Conservation (phyloP, 2,113 vertebrate species). For the Heterocephalus glaber region DNA sequence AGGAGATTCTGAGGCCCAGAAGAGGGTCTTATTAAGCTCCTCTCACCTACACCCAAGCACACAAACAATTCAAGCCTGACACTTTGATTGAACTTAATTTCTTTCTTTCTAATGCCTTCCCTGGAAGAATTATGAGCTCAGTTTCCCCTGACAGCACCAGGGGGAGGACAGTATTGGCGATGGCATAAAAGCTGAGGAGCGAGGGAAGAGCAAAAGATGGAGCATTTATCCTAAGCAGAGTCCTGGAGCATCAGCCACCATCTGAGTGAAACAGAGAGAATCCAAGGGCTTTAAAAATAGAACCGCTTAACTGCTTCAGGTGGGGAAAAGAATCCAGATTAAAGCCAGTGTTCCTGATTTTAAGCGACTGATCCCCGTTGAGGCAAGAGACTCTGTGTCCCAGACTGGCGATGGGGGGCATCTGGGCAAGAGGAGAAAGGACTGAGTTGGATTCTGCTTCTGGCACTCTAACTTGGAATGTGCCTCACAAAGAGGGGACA, state of each 20-base stretch:
- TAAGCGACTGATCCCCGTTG: neutral
- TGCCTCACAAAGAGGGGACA: neutral
- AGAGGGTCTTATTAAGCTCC: neutral
- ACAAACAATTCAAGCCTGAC: conserved; percentile 76
- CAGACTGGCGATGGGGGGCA: neutral
- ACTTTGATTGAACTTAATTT: conserved; percentile 85
- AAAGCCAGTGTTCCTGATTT: neutral
- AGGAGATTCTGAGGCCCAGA: neutral
- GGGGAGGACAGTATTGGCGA: conserved; percentile 81
- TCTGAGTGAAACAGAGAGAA: conserved; percentile 68
- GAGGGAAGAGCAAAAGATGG: conserved; percentile 71
- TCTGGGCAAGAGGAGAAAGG: too few species aligned
- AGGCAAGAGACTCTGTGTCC: neutral
- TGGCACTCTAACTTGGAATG: neutral
- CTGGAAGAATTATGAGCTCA: conserved; percentile 82
- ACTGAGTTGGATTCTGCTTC: neutral
- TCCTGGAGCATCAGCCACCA: conserved; percentile 78
- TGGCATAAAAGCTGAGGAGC: conserved; percentile 81
- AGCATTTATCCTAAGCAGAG: conserved; percentile 82
- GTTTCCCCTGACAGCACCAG: conserved; percentile 76
- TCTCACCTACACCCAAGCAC: conserved; percentile 21
- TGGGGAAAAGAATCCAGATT: neutral
- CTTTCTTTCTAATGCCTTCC: conserved; percentile 80
- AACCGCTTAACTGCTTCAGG: conserved; percentile 39
- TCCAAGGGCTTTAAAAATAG: conserved; percentile 74